These are phyloP conservation scores for Drosophila tristis DNA, from an alignment of 1,140 invertebrate genomes.

Conservation along the genomic window DNA sequence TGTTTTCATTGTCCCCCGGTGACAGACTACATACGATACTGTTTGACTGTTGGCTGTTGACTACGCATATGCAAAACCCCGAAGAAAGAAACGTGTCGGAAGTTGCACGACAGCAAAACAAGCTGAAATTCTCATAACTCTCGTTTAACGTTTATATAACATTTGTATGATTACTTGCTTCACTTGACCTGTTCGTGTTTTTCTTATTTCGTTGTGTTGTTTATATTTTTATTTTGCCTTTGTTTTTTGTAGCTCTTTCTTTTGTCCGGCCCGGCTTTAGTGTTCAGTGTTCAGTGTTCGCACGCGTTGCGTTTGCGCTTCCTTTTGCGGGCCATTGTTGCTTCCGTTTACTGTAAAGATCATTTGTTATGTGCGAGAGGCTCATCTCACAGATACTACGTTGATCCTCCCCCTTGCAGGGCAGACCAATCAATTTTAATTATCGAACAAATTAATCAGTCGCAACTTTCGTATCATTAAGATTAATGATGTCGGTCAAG, in stretches of 20 bases:
- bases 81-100: constrained; percentile 68
- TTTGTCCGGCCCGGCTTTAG: neutral
- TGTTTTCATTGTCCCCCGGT: neutral
- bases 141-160: constrained; percentile 59
- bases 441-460: constrained; percentile 81
- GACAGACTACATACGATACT: too few species aligned
- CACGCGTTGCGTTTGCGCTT: constrained; percentile 38
- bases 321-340: constrained; percentile 44
- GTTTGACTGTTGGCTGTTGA: constrained; percentile 21
- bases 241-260: constrained; percentile 2
- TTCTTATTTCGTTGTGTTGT: neutral
- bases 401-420: constrained; percentile 7
- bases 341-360: constrained; percentile 71
- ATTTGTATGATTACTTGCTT: constrained; percentile 58
- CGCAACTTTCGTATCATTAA: constrained; percentile 79
- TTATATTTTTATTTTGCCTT: constrained; percentile 8
- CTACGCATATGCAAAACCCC: constrained; percentile 50
- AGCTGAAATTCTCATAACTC: constrained; percentile 59
- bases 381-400: constrained; percentile 12
- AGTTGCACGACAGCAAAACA: constrained; percentile 67
- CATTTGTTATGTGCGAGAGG: constrained; percentile 51
- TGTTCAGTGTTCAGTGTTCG: neutral
- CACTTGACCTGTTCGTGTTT: constrained; percentile 56
- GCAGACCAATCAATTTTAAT: constrained; percentile 76
- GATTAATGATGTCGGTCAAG: constrained; percentile 72